Base-by-base conservation (phyloP, 1,140 invertebrate genomes). In the Drosophila sulfurigaster region DNA sequence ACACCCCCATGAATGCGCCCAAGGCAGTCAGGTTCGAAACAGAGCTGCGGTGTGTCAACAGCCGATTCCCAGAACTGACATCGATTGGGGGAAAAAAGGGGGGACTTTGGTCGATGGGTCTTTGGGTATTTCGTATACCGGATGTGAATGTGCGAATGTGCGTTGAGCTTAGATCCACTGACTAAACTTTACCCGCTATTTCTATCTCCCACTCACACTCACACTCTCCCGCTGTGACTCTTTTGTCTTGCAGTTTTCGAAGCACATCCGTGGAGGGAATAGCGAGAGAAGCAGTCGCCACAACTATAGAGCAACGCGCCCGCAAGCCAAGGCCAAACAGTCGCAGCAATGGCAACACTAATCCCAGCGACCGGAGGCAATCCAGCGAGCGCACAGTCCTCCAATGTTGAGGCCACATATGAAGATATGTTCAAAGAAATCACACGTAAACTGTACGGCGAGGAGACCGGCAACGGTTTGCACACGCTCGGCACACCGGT, bases 381-480 rank as follows among this genome's bases (percentile, higher is more conserved):
- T 72, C 79, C 85, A 78, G 85, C 76, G 76, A 78, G 78, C 83
- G 78, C 81, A 76, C 86, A 91, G 76, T 82, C 92, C 82, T 91
- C 92, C 79, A 92, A 92, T 91, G 92, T 92, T 81, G 92, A 92
- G 85, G 92, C 92, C 45, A 89, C 91, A 66, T 93, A 93, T 85
- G 92, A 93, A 92, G 92, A 93, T 85, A 93, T 93, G 92, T 93
- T 93, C 51, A 97, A 97, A 93, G 97, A 98, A 94, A 97, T 98
- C 81, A 97, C 96, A 48, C 95, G 96, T 82, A 98, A 98, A 94
- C 93, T 97, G 52, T 98, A 98, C 92, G 97, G 97, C 58, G 96
- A 97, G 91, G 96, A 97, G 93, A 95, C 95, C 69, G 93, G 94
- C 65, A 94, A 94, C 70, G 94, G 94, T 75, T 88, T 94, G 69